Percentiles rank a stretch among this genome's conserved stretches.
Conservation (phyloP, 2,113 vertebrate species). For the Pimephales promelas region DNA sequence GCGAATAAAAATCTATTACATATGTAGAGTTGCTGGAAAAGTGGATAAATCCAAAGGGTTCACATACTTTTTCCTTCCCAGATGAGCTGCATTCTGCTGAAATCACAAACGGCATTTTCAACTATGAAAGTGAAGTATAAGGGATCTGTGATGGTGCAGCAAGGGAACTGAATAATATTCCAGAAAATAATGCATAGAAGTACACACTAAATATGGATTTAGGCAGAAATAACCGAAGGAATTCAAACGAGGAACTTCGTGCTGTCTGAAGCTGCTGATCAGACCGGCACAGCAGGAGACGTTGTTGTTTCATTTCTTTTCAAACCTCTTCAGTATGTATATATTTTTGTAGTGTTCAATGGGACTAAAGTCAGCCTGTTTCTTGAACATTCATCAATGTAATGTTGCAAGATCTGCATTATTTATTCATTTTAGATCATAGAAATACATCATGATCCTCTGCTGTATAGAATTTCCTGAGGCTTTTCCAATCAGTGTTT, state of each 20-base stretch:
- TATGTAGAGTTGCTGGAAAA: neutral
- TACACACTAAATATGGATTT: neutral
- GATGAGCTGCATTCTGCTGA: neutral
- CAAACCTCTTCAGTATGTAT: neutral
- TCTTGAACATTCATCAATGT: neutral
- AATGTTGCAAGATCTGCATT: neutral
- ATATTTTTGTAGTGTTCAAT: neutral
- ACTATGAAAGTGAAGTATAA: neutral
- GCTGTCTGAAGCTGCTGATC: conserved; percentile 1
- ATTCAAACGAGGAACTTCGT: neutral
- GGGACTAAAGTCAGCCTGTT: neutral
- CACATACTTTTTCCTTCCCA: no score
- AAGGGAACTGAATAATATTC: neutral
- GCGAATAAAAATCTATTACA: neutral
- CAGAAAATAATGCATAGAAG: neutral
- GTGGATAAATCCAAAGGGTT: neutral
- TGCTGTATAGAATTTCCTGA: neutral
- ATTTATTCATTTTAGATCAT: neutral
- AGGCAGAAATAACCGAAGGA: neutral
- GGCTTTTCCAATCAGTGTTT: neutral
- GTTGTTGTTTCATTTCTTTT: neutral
- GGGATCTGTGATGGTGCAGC: neutral
- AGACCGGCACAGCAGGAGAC: neutral
- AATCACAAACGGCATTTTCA: neutral
- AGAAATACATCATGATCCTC: neutral